phyloP scores from a whole-genome alignment of 2,113 vertebrate species.

The Lipotes vexillifer region DNA sequence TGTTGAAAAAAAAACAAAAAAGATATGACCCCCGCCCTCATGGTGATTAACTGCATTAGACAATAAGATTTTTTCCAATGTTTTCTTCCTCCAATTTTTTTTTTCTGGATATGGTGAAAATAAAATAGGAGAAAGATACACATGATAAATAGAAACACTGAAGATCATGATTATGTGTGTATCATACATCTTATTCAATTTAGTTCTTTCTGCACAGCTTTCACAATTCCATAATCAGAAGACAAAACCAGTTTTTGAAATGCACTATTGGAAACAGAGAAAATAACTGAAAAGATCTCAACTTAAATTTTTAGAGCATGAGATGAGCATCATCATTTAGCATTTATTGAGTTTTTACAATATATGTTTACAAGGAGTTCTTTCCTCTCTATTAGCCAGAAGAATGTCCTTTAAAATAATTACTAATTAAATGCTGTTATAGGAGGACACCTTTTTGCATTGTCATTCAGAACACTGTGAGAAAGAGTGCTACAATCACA shows the following conservation, averaged over 20 bases:
- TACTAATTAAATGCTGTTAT: neutral
- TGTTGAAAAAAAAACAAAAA: neutral
- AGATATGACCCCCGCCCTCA: neutral
- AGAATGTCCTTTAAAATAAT: conserved; percentile 20
- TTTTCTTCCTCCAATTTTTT: neutral
- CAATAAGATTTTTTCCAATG: neutral
- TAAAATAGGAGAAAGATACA: neutral
- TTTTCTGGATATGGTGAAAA: neutral
- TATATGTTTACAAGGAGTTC: neutral
- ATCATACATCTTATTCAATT: neutral
- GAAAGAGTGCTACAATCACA: neutral
- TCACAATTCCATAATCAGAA: neutral
- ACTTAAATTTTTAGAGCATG: neutral
- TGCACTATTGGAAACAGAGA: neutral
- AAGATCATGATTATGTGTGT: neutral
- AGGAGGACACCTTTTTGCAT: neutral
- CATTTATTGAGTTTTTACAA: neutral
- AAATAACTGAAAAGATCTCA: neutral
- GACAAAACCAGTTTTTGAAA: neutral
- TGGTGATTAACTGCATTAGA: neutral
- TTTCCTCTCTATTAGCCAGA: neutral
- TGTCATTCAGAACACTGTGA: neutral
- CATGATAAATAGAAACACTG: neutral
- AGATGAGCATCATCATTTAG: neutral
- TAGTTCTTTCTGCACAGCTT: neutral